A percentile compares a stretch with the other conserved stretches of the same genome.
Conservation (phyloP, 2,888 invertebrate species). For the Periphyllus acericola region DNA sequence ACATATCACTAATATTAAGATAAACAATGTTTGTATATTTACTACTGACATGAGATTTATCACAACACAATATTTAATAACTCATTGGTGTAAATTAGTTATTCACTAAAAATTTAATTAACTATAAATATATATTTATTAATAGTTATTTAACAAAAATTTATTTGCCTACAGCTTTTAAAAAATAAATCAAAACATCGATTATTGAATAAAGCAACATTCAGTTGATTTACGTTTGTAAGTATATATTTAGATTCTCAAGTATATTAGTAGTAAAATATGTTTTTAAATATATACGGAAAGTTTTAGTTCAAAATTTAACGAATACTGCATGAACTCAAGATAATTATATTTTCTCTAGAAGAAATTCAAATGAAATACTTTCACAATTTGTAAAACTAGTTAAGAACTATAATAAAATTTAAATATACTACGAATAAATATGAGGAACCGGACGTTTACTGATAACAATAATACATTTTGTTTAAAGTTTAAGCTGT, state of each 20-base stretch:
- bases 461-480: conserved; percentile 40
- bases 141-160: too few relatives aligned
- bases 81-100: too few relatives aligned
- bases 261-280: background rate
- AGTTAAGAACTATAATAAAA: conserved; percentile 52
- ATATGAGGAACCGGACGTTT: conserved; percentile 35
- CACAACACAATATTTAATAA: too few relatives aligned
- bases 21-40: too few relatives aligned
- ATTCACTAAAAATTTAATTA: too few relatives aligned
- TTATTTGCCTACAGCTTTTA: too few relatives aligned
- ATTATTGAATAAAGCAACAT: background rate
- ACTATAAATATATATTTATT: too few relatives aligned
- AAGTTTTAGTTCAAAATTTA: conserved; percentile 41
- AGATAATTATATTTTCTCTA: conserved; percentile 28
- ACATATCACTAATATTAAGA: too few relatives aligned
- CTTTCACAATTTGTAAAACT: conserved; percentile 28
- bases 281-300: background rate
- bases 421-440: conserved; percentile 48
- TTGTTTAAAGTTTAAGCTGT: conserved; percentile 27
- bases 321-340: background rate
- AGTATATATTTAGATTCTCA: too few relatives aligned
- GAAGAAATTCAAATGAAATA: conserved; percentile 27
- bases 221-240: background rate
- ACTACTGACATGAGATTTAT: too few relatives aligned
- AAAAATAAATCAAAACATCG: too few relatives aligned